These are phyloP conservation scores for Siphamia tubifer DNA, from an alignment of 2,113 vertebrate species.

Conservation along the genomic window DNA sequence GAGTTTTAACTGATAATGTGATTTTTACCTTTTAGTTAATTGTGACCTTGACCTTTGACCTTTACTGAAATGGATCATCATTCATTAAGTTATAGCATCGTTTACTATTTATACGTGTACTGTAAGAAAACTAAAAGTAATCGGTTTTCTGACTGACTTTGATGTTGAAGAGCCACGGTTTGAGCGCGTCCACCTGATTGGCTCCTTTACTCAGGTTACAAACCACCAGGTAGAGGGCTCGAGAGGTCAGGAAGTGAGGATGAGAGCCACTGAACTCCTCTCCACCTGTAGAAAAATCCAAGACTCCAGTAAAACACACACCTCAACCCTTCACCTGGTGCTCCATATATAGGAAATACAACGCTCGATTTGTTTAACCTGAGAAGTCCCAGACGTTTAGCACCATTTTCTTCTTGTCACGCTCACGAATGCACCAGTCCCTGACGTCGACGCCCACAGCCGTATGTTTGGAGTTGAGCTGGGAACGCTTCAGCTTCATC, in stretches of 20 bases:
- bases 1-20: too few relatives aligned
- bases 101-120: too few relatives aligned
- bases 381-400: conserved; percentile 97
- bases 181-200: conserved; percentile 89
- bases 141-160: conserved; percentile 80
- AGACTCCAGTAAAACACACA: neutral
- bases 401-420: conserved; percentile 85
- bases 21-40: too few relatives aligned
- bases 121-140: too few relatives aligned
- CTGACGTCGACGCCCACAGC: conserved; percentile 86
- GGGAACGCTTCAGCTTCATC: conserved; percentile 85
- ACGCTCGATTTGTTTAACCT: conserved; percentile 75
- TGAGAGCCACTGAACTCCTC: conserved; percentile 91
- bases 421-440: conserved; percentile 88
- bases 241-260: conserved; percentile 91
- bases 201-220: conserved; percentile 93
- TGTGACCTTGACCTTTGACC: too few relatives aligned
- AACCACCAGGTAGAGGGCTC: conserved; percentile 92
- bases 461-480: conserved; percentile 51
- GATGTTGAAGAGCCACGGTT: conserved; percentile 97
- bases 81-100: too few relatives aligned
- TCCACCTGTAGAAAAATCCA: conserved; percentile 72
- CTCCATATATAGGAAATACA: neutral
- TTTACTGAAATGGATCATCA: too few relatives aligned
- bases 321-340: too few relatives aligned